Evolutionary conservation across 1,140 invertebrate species (phyloP), one percentile per base, ranked within the genome.

Genomic region (Cryptotermes secundus): DNA sequence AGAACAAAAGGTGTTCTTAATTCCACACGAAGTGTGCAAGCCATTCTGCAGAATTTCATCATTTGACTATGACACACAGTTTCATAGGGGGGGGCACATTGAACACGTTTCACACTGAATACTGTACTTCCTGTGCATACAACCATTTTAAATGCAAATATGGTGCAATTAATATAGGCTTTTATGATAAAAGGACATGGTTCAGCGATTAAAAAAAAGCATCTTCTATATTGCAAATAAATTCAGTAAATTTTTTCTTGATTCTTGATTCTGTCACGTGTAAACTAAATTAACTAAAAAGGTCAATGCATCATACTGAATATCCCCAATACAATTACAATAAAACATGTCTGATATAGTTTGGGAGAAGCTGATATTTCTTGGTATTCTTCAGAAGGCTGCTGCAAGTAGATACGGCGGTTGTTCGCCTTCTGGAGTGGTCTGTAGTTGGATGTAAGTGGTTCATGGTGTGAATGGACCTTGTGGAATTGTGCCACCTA

Each of bases 401-500:
- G 53, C 26, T 82, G 81, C n/a, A 42, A 42, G 36, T 82, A 45
- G 45, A 82, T 42, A n/a, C 35, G 81, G 19, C 81, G 36, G 34
- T 45, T 45, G 36, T 82, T 42, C 34, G 42, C 14, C n/a, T 36
- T 31, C 38, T 82, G 81, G 24, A 82, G 7, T 65, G 82, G 82
- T n/a, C 82, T 34, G 49, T 34, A 59, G 49, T 83, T 72, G 49
- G 45, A 35, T 31, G 26, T n/a, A 14, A 82, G 36, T 42, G 81
- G 81, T n/a, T 45, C 81, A 16, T 82, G 24, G 36, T 82, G 36
- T 16, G 81, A 38, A 26, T 82, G 81, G 16, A 82, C 31, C 34
- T 45, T 36, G 36, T 82, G 36, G 24, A 82, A 82, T 36, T 45
- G 81, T 12, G 34, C 34, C 81, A 82, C 81, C 81, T 82, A 42